These are phyloP conservation scores for Labrus mixtus DNA, from an alignment of 2,113 vertebrate species.

Conservation along the genomic window DNA sequence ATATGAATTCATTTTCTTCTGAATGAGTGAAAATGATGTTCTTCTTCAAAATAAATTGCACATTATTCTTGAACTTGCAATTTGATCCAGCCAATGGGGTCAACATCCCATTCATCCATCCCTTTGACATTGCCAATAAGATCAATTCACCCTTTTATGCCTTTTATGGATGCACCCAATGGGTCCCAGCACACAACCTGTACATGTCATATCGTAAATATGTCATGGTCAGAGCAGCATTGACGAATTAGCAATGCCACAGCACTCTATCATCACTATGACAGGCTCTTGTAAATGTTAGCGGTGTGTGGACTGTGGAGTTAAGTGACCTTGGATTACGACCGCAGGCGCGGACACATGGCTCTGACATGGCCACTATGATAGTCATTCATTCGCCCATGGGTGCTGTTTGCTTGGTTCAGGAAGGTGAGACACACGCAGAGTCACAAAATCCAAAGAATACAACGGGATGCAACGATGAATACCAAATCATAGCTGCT, in stretches of 20 bases:
- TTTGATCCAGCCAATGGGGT: background rate
- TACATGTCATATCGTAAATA: constrained; percentile 39
- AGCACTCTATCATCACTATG: constrained; percentile 23
- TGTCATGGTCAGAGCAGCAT: constrained; percentile 16
- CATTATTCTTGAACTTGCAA: background rate
- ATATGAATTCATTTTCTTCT: background rate
- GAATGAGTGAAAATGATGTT: background rate
- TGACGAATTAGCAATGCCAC: constrained; percentile 42
- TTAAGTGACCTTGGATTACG: constrained; percentile 60
- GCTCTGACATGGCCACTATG: constrained; percentile 21
- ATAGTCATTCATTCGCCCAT: constrained; percentile 24
- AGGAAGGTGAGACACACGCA: constrained; percentile 35
- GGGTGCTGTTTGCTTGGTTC: constrained; percentile 19
- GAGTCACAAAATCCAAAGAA: constrained; percentile 6
- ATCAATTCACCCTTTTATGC: constrained; percentile 35
- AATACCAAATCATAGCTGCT: constrained; percentile 12
- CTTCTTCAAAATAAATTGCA: background rate
- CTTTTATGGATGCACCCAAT: constrained; percentile 25
- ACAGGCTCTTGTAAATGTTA: constrained; percentile 31
- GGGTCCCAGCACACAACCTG: constrained; percentile 17
- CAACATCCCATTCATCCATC: constrained; percentile 25
- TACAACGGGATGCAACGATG: constrained; percentile 14
- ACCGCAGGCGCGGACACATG: constrained; percentile 47
- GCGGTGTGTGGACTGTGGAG: constrained; percentile 26
- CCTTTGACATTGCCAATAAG: constrained; percentile 22